A percentile compares a stretch with the other conserved stretches of the same genome.
phyloP scores from a whole-genome alignment of 2,113 vertebrate genomes.

The Phrynosoma blainvillii region DNA sequence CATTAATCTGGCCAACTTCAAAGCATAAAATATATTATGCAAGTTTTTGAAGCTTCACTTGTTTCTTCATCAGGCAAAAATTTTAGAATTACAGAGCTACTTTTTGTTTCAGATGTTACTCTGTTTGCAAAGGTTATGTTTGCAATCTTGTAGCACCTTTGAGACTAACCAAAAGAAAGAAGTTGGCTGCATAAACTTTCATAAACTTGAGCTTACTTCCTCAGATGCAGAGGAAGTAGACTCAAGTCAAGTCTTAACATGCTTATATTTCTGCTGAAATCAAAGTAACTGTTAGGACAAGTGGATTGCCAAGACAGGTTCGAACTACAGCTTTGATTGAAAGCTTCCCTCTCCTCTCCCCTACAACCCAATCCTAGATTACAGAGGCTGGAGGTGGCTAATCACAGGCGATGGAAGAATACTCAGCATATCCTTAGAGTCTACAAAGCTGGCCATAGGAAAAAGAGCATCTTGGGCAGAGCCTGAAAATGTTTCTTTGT shows the following conservation, averaged over 20 bases:
- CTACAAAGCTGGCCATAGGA: not conserved
- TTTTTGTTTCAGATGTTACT: too few relatives aligned
- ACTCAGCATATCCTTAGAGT: not conserved
- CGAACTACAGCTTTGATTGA: not conserved
- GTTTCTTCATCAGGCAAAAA: not conserved
- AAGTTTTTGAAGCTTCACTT: conserved; percentile 10
- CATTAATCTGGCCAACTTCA: too few relatives aligned
- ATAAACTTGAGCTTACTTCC: too few relatives aligned
- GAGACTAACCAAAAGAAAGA: too few relatives aligned
- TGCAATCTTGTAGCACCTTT: not conserved
- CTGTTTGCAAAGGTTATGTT: too few relatives aligned
- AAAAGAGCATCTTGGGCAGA: not conserved
- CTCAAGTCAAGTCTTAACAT: not conserved
- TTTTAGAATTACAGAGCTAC: too few relatives aligned
- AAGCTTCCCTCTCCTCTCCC: not conserved
- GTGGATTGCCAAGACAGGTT: not conserved
- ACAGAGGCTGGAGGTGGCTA: not conserved
- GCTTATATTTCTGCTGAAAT: too few relatives aligned
- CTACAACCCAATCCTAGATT: too few relatives aligned
- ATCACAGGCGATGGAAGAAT: not conserved
- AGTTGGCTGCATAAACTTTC: too few relatives aligned
- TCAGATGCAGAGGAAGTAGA: too few relatives aligned
- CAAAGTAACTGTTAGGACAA: too few relatives aligned
- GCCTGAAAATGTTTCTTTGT: too few relatives aligned
- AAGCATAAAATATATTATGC: not conserved